Conservation (phyloP, 2,113 vertebrate genomes). For the Cepphus grylle region DNA sequence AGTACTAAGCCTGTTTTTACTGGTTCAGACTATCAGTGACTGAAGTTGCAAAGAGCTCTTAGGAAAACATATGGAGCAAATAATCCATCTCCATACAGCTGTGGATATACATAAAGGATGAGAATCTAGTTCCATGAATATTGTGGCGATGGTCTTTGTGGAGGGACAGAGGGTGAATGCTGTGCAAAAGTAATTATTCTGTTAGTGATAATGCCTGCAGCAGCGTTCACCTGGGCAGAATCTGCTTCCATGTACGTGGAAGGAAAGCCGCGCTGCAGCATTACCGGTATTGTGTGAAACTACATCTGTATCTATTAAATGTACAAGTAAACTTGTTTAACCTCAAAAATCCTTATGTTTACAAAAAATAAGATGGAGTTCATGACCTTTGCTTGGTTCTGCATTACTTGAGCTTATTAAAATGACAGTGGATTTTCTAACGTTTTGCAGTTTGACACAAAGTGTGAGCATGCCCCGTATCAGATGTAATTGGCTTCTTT, state of each 20-base stretch:
- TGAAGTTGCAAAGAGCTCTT: neutral
- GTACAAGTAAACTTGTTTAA: neutral
- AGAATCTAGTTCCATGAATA: neutral
- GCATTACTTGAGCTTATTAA: neutral
- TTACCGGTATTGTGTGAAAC: neutral
- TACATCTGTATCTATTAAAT: neutral
- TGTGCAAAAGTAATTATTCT: neutral
- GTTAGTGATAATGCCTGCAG: neutral
- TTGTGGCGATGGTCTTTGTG: neutral
- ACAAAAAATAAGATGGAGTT: too few species aligned
- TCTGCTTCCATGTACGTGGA: neutral
- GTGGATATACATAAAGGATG: neutral
- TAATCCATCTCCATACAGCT: neutral
- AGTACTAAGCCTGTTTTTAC: neutral
- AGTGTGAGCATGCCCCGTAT: fast-evolving
- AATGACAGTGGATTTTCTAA: neutral
- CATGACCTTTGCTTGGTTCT: neutral
- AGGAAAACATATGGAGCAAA: neutral
- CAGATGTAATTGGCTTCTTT: neutral
- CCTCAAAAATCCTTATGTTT: neutral
- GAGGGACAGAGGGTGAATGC: neutral
- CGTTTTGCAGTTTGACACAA: neutral
- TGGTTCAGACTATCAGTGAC: neutral
- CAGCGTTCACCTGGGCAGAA: neutral
- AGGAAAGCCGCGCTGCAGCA: neutral